Base-by-base conservation (phyloP, 1,140 invertebrate genomes). In the Leptinotarsa undecemlineata region DNA sequence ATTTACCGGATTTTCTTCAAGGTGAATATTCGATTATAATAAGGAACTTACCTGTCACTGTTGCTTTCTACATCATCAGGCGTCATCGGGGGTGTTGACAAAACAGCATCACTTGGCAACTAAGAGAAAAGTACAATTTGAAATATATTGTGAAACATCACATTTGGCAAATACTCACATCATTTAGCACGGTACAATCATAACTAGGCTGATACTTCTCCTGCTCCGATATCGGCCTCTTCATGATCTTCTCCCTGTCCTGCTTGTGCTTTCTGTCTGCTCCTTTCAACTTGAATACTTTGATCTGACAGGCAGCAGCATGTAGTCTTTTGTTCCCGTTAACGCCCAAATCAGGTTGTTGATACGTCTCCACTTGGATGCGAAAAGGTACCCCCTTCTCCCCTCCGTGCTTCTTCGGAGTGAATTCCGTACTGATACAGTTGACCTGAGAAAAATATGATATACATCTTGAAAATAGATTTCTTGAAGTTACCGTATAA, bases 201-300 rank as follows among this genome's bases (percentile, higher is more conserved):
- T 95, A 98, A 62, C 96, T 97, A 0, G 95, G 95, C 85, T 98
- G 96, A 85, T 95, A 98, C 82, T 98, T 98, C 74, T 98, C 95
- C 83, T 96, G 93, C 85, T 98, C 96, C 17, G 91, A 88, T 33
- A 90, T 88, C 17, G 95, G 93, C 75, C 95, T 87, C 80, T 96
- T 94, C 81, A 94, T 89, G 82, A 99, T 96, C 86, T 98, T 98
- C 82, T 98, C 96, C 19, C 95, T 87, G 86, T 99, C 97, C 82
- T 98, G 97, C 85, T 98, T 98, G 84, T 98, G 96, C 84, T 99
- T 99, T 66, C 97, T 88, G 86, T 99, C 97, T 0, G 96, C 97
- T 17, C 97, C 97, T 87, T 98, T 98, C 67, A 97, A 86, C 87
- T 97, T 93, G 80, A 95, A 95, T 48, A 93, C 91, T 90, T 98